Conservation (phyloP, 2,113 vertebrate genomes). For the Corythornis vintsioides region DNA sequence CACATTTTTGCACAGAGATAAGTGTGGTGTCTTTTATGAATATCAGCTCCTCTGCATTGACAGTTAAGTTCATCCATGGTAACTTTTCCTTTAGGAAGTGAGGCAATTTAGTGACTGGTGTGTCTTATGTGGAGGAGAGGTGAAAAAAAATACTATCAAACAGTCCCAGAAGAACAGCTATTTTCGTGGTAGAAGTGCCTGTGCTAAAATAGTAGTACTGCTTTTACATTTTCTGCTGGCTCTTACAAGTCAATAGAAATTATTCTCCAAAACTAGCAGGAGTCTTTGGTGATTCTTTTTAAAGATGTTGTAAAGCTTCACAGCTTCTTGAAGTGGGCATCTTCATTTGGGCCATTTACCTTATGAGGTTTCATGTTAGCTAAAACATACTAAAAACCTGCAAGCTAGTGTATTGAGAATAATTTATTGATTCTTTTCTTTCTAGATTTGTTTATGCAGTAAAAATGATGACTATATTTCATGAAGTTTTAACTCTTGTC, state of each 20-base stretch:
- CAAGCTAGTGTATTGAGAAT: background rate
- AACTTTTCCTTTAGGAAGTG: background rate
- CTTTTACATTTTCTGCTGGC: slow-evolving; percentile 21
- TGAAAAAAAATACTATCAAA: slow-evolving; percentile 14
- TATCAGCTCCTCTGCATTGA: background rate
- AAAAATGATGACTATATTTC: background rate
- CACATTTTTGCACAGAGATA: background rate
- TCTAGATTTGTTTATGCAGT: background rate
- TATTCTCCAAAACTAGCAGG: background rate
- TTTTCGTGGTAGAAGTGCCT: background rate
- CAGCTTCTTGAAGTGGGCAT: background rate
- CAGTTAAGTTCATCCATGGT: background rate
- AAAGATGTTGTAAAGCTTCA: background rate
- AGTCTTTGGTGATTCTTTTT: slow-evolving; percentile 32
- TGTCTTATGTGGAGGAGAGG: background rate
- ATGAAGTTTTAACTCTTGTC: background rate
- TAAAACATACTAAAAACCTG: background rate
- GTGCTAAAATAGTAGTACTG: background rate
- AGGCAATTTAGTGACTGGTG: background rate
- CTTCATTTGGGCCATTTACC: background rate
- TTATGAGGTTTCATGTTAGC: background rate
- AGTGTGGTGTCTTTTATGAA: background rate
- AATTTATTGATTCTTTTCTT: background rate
- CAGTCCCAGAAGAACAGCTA: background rate
- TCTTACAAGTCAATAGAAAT: slow-evolving; percentile 19